Conservation (phyloP, 2,888 invertebrate species). For the Eupithecia centaureata region DNA sequence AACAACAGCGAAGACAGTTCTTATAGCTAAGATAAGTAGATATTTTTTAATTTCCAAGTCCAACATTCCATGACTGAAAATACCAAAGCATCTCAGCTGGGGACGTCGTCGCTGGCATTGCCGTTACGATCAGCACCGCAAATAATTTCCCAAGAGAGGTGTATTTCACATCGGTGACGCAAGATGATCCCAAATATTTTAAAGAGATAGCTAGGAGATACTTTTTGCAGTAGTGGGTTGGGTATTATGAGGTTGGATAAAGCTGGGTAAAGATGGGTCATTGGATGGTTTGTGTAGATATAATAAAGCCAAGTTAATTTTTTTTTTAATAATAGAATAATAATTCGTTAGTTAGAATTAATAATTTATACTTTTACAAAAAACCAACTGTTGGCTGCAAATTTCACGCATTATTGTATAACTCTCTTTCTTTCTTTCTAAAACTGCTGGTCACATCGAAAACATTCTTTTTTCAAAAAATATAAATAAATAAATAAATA, state of each 20-base stretch:
- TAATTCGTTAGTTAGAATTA: no score
- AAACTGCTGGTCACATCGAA: no score
- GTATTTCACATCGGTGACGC: slow-evolving; percentile 69
- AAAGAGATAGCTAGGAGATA: slow-evolving; percentile 51
- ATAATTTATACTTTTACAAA: no score
- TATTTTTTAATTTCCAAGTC: slow-evolving; percentile 23
- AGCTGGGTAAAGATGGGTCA: background rate
- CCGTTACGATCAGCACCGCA: slow-evolving; percentile 66
- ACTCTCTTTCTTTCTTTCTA: no score
- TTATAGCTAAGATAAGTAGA: background rate
- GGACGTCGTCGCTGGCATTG: slow-evolving; percentile 71
- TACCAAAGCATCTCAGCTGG: slow-evolving; percentile 44
- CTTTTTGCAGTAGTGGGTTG: slow-evolving; percentile 43
- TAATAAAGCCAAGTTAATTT: slow-evolving; percentile 1
- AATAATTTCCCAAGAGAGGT: slow-evolving; percentile 77
- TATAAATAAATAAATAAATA: no score
- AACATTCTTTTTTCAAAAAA: no score
- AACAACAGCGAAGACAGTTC: background rate
- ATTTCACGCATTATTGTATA: no score
- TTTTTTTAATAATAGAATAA: no score
- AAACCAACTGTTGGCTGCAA: no score
- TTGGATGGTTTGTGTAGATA: background rate
- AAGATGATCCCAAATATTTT: slow-evolving; percentile 68
- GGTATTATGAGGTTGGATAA: slow-evolving; percentile 35
- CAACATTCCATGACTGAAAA: slow-evolving; percentile 25